These are phyloP conservation scores for Cassiopea andromeda DNA, from an alignment of 30 jellyfish, hydroid and myxozoan genomes.

Conservation along the genomic window DNA sequence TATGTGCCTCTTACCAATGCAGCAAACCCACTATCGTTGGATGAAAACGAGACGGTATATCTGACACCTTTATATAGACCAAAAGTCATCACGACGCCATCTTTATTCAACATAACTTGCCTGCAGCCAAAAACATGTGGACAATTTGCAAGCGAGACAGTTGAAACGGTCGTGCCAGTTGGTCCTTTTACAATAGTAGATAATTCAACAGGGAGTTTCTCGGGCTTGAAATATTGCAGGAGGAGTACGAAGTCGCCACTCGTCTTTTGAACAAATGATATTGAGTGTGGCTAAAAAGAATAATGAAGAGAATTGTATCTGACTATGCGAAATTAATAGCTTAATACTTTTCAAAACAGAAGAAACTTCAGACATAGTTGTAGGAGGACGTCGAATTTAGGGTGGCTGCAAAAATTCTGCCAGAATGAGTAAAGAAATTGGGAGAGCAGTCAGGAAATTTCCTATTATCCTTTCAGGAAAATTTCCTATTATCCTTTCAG, in stretches of 20 bases:
- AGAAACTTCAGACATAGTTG: no score
- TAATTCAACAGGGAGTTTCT: not conserved
- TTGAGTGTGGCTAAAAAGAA: constrained; percentile 35
- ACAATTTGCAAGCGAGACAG: constrained; percentile 59
- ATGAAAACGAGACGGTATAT: constrained; percentile 12
- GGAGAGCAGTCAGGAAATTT: no score
- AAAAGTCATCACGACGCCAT: not conserved
- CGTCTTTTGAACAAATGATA: constrained; percentile 20
- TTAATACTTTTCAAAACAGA: not conserved
- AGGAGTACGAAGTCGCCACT: constrained; percentile 46
- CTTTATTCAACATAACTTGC: constrained; percentile 51
- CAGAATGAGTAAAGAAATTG: no score
- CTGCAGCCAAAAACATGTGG: constrained; percentile 85
- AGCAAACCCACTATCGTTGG: constrained; percentile 1
- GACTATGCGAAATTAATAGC: no score
- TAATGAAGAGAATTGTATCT: no score
- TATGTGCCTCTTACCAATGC: constrained; percentile 36
- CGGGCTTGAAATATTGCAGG: constrained; percentile 40
- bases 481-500: no score
- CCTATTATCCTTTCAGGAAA: no score
- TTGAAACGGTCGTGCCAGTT: constrained; percentile 1
- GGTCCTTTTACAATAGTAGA: not conserved
- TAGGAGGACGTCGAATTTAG: no score
- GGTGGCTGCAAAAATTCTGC: no score
- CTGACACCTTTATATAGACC: not conserved